A percentile compares a stretch with the other conserved stretches of the same genome.
phyloP scores from a whole-genome alignment of 2,888 invertebrate species.

The Erynnis tages region DNA sequence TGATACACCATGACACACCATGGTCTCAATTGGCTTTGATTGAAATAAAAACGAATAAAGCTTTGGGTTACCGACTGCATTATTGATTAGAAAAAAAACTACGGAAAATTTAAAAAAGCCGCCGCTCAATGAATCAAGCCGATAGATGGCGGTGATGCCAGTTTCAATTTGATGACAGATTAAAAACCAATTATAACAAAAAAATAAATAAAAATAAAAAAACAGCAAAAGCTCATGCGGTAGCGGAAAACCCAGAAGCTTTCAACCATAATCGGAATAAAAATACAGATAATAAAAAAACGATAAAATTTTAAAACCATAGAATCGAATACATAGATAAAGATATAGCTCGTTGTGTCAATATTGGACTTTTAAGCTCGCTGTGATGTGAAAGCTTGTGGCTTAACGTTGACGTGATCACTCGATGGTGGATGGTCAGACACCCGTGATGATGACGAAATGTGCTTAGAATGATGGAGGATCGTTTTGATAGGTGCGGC shows the following conservation, averaged over 20 bases:
- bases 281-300: constrained; percentile 33
- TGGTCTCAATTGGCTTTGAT: background rate
- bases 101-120: constrained; percentile 10
- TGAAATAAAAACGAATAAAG: constrained; percentile 38
- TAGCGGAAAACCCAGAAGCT: constrained; percentile 74
- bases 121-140: constrained; percentile 6
- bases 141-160: constrained; percentile 17
- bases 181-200: constrained; percentile 32
- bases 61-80: constrained; percentile 64
- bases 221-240: constrained; percentile 58
- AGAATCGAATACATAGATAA: constrained; percentile 36
- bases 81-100: background rate
- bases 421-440: constrained; percentile 36
- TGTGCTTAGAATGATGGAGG: constrained; percentile 9
- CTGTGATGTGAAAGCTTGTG: constrained; percentile 70
- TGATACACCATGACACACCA: background rate
- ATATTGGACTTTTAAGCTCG: constrained; percentile 73
- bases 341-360: constrained; percentile 52
- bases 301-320: background rate
- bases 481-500: no score
- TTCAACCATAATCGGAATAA: constrained; percentile 49
- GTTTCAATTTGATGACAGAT: constrained; percentile 33
- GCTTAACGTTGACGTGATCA: constrained; percentile 43
- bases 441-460: constrained; percentile 32
- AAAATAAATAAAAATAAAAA: constrained; percentile 34